Base-by-base conservation (phyloP, 2,113 vertebrate species). In the Abramis brama region DNA sequence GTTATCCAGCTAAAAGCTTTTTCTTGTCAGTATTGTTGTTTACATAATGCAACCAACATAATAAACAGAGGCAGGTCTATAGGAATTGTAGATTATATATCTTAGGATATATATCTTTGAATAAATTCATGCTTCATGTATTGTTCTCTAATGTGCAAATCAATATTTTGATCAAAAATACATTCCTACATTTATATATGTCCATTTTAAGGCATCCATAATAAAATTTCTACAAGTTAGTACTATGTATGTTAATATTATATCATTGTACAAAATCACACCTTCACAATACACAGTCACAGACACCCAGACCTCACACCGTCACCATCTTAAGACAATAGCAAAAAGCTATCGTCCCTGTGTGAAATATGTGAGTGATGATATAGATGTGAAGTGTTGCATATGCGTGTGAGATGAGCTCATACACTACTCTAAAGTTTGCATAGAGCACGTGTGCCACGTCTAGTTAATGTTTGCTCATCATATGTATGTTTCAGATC, bases 401-500 rank as follows among this genome's bases (percentile, higher is more conserved):
- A 47, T 47, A 62, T 73, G 50, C 7, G 2, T 2, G 39, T 23
- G 47, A 55, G 30, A 23, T 68, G 10, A 80, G 68, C 78, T 74
- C 21, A 36, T 79, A 36, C 33, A 39, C 27, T 43, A 17, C 60
- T 45, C 10, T 77, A 27, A 33, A 77, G 57, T 47, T 11, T 59
- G 52, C 17, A 36, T 59, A 12, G 52, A 59, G 52, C 11, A 59
- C 0, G 76, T 27, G 11, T 62, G 33, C 27, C 36, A n/a, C 23
- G 15, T 77, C n/a, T 70, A 19, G n/a, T 80, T 52, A 45, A 82
- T 1, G 62, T 33, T 50, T 7, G 1, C 25, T 33, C 47, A 33
- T 77, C 30, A 55, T 55, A 6, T 27, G 13, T 73, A 12, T 75
- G 0, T 84, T n/a, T 62, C 92, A 99, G 98, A 96, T 99, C 91